Evolutionary conservation across 1,140 invertebrate species (phyloP), one percentile per base, ranked within the genome.

Genomic region (Brachionus paranguensis): DNA sequence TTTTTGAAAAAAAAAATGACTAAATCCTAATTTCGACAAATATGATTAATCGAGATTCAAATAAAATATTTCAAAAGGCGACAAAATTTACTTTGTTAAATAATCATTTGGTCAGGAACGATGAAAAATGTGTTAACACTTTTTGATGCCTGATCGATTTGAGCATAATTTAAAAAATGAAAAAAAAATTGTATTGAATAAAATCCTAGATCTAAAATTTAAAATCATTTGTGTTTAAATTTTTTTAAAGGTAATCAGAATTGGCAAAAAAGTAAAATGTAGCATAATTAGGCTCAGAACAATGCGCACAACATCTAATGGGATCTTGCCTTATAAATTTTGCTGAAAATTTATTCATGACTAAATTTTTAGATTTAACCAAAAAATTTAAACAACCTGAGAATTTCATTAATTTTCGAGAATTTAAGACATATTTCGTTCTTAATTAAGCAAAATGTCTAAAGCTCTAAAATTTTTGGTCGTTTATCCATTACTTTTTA

Each of bases 381-480:
- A 20, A 60, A 55, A 12, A 60, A 17, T 60, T 60, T 60, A 60
- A 60, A 60, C 53, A 60, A 24, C n/a, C 20, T 60, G 53, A 60
- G 53, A 60, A 60, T 60, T 55, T 55, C 7, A 20, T 55, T 17
- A 55, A 55, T 55, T 60, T 60, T 17, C 8, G 53, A 60, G 17
- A 60, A 60, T 60, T 60, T 60, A 60, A 60, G 53, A 60, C 53
- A 60, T 60, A 20, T 60, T 60, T 60, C 53, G 17, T 68, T 68
- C 33, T 68, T 33, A 68, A 68, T 68, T 68, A 37, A 68, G 3
- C 65, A 68, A 33, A 50, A 76, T 76, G 72, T 76, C 72, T 12
- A 81, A 81, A 11, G 24, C 64, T 60, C 5, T 81, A 12, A 81
- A 81, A 81, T 81, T 24, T 41, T 64, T 81, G 24, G 53, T 81